Evolutionary conservation across 2,113 vertebrate genomes (phyloP).

Genomic region (Capra hircus): DNA sequence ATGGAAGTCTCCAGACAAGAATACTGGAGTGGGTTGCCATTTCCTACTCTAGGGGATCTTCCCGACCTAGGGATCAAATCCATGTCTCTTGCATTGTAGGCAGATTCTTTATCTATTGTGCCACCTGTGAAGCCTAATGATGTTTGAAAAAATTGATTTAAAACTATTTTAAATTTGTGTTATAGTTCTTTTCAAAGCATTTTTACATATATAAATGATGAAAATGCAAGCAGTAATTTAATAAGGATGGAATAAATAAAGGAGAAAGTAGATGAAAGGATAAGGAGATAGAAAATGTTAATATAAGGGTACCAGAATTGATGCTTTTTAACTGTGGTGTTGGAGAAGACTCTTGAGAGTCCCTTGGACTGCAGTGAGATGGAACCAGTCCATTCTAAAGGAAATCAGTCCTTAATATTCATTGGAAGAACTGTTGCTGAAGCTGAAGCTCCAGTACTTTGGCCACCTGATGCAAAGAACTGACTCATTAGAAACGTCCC

Average conservation of each 20-base stretch:
- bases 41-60: not conserved
- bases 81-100: not conserved
- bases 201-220: not conserved
- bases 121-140: not conserved
- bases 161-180: not conserved
- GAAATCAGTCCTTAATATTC: not conserved
- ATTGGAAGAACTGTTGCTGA: not conserved
- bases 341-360: not conserved
- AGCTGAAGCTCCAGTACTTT: not conserved
- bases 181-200: slow-evolving; percentile 10
- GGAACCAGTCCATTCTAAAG: not conserved
- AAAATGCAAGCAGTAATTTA: not conserved
- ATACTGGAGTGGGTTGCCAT: not conserved
- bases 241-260: not conserved
- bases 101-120: not conserved
- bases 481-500: not conserved
- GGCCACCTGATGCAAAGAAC: not conserved
- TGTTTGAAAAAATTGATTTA: not conserved
- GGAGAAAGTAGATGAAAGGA: not conserved
- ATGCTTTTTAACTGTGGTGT: not conserved
- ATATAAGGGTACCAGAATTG: not conserved
- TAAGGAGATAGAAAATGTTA: not conserved
- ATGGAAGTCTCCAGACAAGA: not conserved
- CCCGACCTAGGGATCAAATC: not conserved
- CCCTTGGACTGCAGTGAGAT: not conserved